phyloP scores from a whole-genome alignment of 2,113 vertebrate species.

The Calidris pugnax region DNA sequence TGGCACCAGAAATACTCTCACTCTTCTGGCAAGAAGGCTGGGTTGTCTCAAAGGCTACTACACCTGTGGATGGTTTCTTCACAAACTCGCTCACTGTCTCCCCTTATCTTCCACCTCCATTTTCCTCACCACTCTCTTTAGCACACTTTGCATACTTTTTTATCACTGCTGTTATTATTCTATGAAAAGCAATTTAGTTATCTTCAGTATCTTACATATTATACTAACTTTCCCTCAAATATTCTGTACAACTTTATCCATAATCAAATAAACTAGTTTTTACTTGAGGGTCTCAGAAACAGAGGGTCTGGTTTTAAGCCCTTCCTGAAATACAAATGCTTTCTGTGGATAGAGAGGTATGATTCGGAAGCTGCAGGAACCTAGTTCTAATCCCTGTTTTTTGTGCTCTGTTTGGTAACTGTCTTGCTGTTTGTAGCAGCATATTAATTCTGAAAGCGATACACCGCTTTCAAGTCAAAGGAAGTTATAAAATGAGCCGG shows the following conservation, averaged over 20 bases:
- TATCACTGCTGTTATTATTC: background rate
- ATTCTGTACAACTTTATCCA: background rate
- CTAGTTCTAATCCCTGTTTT: background rate
- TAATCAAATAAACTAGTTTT: background rate
- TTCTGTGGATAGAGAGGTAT: background rate
- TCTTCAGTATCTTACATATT: background rate
- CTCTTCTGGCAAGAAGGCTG: background rate
- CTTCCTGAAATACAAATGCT: background rate
- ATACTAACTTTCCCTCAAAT: background rate
- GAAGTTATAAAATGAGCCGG: constrained; percentile 13
- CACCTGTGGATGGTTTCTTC: background rate
- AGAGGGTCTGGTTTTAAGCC: background rate
- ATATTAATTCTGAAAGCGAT: constrained; percentile 32
- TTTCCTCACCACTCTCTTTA: background rate
- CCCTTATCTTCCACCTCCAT: background rate
- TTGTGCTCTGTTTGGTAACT: background rate
- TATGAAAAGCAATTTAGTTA: background rate
- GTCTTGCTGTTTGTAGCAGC: background rate
- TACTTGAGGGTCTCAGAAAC: background rate
- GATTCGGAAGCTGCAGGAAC: background rate
- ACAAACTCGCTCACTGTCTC: background rate
- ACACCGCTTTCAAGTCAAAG: background rate
- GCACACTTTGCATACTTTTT: background rate
- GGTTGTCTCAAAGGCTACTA: background rate
- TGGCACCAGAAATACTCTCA: background rate